Evolutionary conservation across 2,888 invertebrate genomes (phyloP), one percentile per base, ranked within the genome.

Genomic region (Isotomurus palustris): DNA sequence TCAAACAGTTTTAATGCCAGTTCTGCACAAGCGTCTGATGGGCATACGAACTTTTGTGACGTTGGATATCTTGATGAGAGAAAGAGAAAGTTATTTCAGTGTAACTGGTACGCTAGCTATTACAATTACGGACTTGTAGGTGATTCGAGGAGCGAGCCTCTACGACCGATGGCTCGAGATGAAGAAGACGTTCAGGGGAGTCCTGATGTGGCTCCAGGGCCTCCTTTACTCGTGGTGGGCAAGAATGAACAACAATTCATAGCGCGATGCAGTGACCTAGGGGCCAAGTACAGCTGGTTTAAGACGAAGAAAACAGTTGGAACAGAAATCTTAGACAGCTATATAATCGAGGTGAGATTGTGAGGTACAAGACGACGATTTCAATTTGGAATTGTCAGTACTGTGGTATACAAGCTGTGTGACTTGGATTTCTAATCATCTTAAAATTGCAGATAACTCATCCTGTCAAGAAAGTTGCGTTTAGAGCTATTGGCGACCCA

Each of bases 291-390:
- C 6, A 22, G 24, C 36, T 53, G 53, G 53, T 53, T 45, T 27
- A 53, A 35, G 45, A 19, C 45, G n/a, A 53, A 53, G 36, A 53
- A 53, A 36, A 43, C 17, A 12, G 27, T 24, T 6, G 28, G 45
- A n/a, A 28, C 35, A 6, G 36, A 22, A 25, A 17, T 29, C 17
- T 19, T 45, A 19, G 36, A 40, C 14, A 35, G 43, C 24, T 14
- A 35, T 5, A 45, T 43, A 2, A 25, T 53, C 17, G 53, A 53
- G 27, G 53, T 53, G 35, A 5, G 19, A n/a, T 2, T 1, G 19
- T 19, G 27, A 40, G 10, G 25, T 38, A 17, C 6, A 40, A 40
- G 10, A 14, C 19, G 6, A n/a, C 10, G 6, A 40, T 40, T n/a
- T 40, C 17, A 40, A 12, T 8, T 40, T 40, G 40, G 6, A 40